Evolutionary conservation across 2,888 invertebrate genomes (phyloP), one percentile per base, ranked within the genome.

Genomic region (Panzeria rudis): DNA sequence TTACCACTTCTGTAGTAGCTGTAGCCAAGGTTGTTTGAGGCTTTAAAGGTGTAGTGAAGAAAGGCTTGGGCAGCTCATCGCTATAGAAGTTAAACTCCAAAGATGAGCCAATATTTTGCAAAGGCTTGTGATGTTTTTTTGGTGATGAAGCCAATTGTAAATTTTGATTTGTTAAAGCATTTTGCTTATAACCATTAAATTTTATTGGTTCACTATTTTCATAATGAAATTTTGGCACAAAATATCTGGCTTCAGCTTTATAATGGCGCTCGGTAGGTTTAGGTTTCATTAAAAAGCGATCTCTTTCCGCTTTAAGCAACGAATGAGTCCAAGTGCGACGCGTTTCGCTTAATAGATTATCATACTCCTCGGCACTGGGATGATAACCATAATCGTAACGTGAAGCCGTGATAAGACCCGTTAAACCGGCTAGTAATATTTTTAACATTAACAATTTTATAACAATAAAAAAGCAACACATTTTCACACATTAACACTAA

Each of bases 331-430:
- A 91, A 8, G 86, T 89, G 35, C 82, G 86, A 20, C 87, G 86
- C 8, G 89, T 89, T 32, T 89, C 89, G 3, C 90, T 87, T 72
- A 90, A 64, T 3, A 89, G 66, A 71, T 88, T 88, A 84, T 91
- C 92, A 56, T 90, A 90, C 86, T 92, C 92, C 75, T 92, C 92
- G 69, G 91, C 91, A 75, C 91, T 91, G 25, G 91, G 90, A 88
- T 92, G 90, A 84, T 92, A 92, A 71, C 91, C 91, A 61, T 88
- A 90, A 66, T 91, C 90, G 50, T 91, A 91, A 66, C 87, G 88
- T 8, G 73, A 15, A 41, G 66, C 71, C 41, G 69, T 54, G 25
- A 7, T 72, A 17, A 85, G 44, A 9, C 52, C 81, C 41, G 76
- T 64, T 52, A 86, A 76, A 52, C 77, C 87, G 73, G 86, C 87